Conservation (phyloP, 2,797 vertebrate genomes). For the Enteromius unitaeniatus region DNA sequence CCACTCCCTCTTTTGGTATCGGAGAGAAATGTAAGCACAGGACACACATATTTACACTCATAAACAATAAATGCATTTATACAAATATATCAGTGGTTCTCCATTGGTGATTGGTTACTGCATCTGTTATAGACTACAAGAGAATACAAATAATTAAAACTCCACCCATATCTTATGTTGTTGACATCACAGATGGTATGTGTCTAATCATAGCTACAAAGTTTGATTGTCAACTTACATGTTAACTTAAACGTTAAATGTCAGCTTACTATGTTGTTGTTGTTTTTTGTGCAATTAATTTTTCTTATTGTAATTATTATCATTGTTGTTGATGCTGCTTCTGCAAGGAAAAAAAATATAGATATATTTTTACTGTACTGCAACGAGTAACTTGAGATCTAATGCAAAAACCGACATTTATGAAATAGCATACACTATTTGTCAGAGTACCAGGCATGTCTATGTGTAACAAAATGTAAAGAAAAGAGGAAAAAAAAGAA, state of each 20-base stretch:
- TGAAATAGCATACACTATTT: neutral
- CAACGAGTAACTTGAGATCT: neutral
- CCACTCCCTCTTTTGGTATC: neutral
- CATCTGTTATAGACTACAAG: neutral
- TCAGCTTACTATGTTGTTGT: too few species aligned
- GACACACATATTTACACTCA: constrained; percentile 25
- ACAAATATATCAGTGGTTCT: neutral
- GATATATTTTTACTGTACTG: neutral
- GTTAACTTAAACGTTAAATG: too few species aligned
- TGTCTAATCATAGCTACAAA: neutral
- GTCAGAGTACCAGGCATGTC: neutral
- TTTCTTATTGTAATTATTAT: neutral
- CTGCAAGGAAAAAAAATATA: neutral
- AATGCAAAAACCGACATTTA: neutral
- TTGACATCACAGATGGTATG: neutral
- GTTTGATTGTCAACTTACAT: neutral
- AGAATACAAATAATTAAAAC: neutral
- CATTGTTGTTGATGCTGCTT: neutral
- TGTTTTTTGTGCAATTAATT: neutral
- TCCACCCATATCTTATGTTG: constrained; percentile 1
- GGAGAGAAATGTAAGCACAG: neutral
- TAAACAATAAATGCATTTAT: constrained; percentile 1
- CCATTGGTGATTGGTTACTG: neutral
- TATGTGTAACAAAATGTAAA: neutral
- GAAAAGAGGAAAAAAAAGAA: neutral